Conservation (phyloP, 2,797 vertebrate genomes). For the Chaunax sp. region DNA sequence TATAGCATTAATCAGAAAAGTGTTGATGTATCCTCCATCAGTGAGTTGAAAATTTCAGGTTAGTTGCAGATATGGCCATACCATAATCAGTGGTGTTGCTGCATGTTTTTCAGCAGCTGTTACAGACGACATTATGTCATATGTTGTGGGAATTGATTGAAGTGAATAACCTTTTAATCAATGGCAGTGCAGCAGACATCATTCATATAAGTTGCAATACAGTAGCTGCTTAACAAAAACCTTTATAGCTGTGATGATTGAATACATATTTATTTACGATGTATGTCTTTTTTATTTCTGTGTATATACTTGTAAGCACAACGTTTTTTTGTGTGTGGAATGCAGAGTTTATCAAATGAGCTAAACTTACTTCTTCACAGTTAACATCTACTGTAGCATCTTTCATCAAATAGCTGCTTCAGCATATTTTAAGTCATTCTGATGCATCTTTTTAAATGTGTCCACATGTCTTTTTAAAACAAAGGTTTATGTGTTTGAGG, state of each 20-base stretch:
- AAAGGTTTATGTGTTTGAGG: slow-evolving; percentile 8
- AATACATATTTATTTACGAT: neutral
- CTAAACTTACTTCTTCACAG: neutral
- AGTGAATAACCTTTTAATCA: neutral
- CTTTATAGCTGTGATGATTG: neutral
- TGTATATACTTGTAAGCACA: neutral
- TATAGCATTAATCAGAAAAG: neutral
- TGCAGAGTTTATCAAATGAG: neutral
- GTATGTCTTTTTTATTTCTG: neutral
- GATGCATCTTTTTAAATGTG: slow-evolving; percentile 1
- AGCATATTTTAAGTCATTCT: neutral
- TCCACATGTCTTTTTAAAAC: neutral
- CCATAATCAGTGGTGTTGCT: neutral
- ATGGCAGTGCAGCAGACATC: neutral
- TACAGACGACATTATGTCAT: neutral
- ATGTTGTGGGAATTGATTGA: neutral
- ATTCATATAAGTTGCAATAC: neutral
- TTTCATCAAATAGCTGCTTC: too few relatives aligned
- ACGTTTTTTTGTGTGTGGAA: neutral
- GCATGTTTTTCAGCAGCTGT: slow-evolving; percentile 6
- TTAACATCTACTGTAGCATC: too few relatives aligned
- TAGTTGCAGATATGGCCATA: neutral
- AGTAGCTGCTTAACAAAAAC: neutral
- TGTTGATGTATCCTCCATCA: neutral
- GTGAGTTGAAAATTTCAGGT: neutral